These are phyloP conservation scores for Hybognathus amarus DNA, from an alignment of 2,797 vertebrate genomes.

Conservation along the genomic window DNA sequence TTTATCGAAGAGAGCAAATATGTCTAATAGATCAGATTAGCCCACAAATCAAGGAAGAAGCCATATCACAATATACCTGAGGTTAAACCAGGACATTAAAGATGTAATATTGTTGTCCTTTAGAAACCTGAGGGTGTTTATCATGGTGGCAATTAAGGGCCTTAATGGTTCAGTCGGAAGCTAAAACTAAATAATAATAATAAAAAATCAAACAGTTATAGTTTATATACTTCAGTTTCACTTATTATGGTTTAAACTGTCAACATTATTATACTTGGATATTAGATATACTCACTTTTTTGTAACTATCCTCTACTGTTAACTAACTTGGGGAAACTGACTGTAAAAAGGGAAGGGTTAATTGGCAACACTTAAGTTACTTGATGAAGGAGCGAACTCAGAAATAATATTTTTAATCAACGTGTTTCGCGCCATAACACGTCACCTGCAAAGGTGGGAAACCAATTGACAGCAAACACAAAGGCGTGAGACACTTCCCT, in stretches of 20 bases:
- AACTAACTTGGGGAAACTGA: not conserved
- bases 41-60: constrained; percentile 35
- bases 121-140: not conserved
- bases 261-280: not conserved
- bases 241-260: not conserved
- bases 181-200: not conserved
- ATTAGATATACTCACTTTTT: no score
- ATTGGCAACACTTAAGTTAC: not conserved
- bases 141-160: not conserved
- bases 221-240: not conserved
- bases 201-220: not conserved
- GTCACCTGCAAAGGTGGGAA: not conserved
- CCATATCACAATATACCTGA: constrained; percentile 22
- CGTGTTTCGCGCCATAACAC: not conserved
- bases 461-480: not conserved
- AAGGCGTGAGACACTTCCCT: not conserved
- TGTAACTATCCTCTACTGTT: not conserved
- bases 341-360: not conserved
- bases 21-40: constrained; percentile 46
- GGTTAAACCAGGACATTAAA: constrained; percentile 45
- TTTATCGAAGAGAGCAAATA: constrained; percentile 48
- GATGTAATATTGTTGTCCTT: constrained; percentile 21
- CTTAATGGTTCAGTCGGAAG: not conserved
- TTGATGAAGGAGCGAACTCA: not conserved
- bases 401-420: not conserved